Evolutionary conservation across 2,113 vertebrate species (phyloP), one percentile per base, ranked within the genome.

Genomic region (Noturus placidus): DNA sequence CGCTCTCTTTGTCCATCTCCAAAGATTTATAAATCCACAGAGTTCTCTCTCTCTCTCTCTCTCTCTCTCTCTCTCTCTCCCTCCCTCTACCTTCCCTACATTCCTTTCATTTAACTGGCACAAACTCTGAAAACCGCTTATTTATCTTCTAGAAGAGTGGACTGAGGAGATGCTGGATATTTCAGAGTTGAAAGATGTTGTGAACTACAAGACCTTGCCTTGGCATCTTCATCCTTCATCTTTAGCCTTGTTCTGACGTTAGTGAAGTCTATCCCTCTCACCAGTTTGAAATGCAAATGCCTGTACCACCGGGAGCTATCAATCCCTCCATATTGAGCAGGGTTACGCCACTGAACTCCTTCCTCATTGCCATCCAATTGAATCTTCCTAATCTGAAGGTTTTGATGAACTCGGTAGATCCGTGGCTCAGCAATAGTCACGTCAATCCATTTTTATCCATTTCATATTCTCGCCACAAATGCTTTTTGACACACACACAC

Each of bases 321-420:
- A 87, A 30, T 90, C 27, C 38, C 72, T n/a, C 77, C 67, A 25
- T 85, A 67, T 42, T 85, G 81, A 88, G 74, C 27, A 79, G 65
- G 57, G 50, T 46, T 85, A 63, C n/a, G 7, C 50, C 46, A 38
- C 33, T 65, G 80, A 88, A 86, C 38, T 52, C 74, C 35, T 87
- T 59, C 76, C 82, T 90, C 82, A 54, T 85, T 77, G 89, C 76
- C 69, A 46, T 76, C 52, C n/a, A 42, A 76, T 90, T 87, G 82
- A 88, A 86, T 90, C 89, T 90, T 85, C 59, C 82, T 85, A 85
- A 89, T 82, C 87, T 61, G 42, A 76, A 82, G 77, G 76, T 82
- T 59, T 80, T 79, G 74, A 90, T 52, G 27, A 79, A 84, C 63
- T 85, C 59, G 20, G 83, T 38, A 4, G 81, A 84, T 67, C 82